phyloP scores from a whole-genome alignment of 2,113 vertebrate species.

The Callipepla californica region DNA sequence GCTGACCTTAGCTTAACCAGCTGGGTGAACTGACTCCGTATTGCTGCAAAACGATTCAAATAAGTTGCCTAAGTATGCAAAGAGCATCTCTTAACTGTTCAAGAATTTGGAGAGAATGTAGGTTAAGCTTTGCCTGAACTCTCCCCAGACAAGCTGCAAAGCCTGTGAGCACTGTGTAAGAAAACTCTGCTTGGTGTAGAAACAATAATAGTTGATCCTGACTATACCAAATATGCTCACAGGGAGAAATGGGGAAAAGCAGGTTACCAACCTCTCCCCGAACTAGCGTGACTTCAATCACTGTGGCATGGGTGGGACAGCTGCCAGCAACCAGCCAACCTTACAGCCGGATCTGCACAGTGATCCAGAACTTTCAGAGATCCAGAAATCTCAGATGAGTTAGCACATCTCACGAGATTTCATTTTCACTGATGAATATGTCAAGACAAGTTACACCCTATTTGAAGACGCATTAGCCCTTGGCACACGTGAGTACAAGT shows the following conservation, averaged over 20 bases:
- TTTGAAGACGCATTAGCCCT: not conserved
- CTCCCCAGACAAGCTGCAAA: not conserved
- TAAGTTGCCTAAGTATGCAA: not conserved
- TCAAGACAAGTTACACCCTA: not conserved
- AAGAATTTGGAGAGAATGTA: not conserved
- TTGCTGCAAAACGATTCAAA: not conserved
- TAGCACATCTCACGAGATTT: not conserved
- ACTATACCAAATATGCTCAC: not conserved
- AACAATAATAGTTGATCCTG: not conserved
- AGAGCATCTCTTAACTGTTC: not conserved
- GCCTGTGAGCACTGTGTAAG: not conserved
- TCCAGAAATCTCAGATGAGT: not conserved
- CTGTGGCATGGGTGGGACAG: not conserved
- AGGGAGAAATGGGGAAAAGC: not conserved
- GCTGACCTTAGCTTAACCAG: not conserved
- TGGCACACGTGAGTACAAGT: not conserved
- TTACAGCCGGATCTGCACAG: not conserved
- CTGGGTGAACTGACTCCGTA: not conserved
- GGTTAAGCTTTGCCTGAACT: not conserved
- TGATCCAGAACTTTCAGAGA: not conserved
- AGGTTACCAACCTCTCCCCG: not conserved
- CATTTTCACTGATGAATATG: not conserved
- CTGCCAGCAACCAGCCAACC: not conserved
- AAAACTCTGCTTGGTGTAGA: not conserved
- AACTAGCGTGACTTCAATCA: not conserved